These are phyloP conservation scores for Acrobasis repandana DNA, from an alignment of 2,888 invertebrate genomes.

Conservation along the genomic window DNA sequence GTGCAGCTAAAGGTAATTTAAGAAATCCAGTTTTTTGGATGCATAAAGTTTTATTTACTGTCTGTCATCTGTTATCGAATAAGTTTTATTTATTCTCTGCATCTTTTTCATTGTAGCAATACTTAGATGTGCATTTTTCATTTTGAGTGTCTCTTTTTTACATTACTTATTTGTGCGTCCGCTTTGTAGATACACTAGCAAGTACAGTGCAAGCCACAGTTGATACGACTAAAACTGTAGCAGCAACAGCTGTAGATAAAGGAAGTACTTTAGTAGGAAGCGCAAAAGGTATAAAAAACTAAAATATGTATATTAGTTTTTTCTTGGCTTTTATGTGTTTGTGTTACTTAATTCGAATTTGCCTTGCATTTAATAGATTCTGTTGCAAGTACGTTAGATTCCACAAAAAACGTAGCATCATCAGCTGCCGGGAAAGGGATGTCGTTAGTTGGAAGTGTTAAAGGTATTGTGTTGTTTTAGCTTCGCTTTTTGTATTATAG, in stretches of 20 bases:
- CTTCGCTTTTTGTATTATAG: slow-evolving; percentile 1
- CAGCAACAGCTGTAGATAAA: slow-evolving; percentile 44
- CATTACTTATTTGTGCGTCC: background rate
- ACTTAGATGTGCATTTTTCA: no score
- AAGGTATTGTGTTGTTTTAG: slow-evolving; percentile 40
- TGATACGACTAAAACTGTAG: slow-evolving; percentile 49
- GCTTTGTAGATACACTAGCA: slow-evolving; percentile 29
- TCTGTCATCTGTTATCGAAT: no score
- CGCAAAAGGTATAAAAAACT: slow-evolving; percentile 40
- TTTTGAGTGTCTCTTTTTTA: background rate
- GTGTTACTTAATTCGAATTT: slow-evolving; percentile 4
- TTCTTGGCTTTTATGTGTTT: background rate
- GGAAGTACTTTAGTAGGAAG: slow-evolving; percentile 41
- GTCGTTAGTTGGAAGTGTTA: slow-evolving; percentile 46
- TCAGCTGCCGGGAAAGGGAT: slow-evolving; percentile 43
- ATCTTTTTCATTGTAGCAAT: no score
- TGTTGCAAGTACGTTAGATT: slow-evolving; percentile 37
- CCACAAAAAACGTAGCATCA: slow-evolving; percentile 41
- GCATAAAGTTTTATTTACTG: background rate
- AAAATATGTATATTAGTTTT: background rate
- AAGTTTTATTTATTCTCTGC: no score
- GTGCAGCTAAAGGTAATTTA: slow-evolving; percentile 31
- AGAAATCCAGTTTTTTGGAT: background rate
- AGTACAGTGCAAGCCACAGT: slow-evolving; percentile 43
- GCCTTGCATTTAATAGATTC: slow-evolving; percentile 27